phyloP scores from a whole-genome alignment of 2,888 invertebrate genomes.

The Baronia brevicornis region DNA sequence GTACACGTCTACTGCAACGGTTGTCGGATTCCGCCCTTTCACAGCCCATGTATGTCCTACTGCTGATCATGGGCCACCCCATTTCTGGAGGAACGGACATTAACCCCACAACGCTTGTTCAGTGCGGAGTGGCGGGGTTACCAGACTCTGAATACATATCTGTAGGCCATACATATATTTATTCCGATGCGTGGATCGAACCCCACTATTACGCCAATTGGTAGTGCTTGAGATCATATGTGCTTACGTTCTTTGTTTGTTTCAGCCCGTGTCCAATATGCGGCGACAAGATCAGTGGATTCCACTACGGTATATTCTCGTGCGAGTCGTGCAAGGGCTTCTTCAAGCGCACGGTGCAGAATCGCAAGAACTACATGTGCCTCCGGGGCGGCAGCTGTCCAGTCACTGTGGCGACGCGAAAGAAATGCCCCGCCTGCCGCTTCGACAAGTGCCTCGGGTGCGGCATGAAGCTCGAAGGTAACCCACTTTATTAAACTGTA shows the following conservation, averaged over 20 bases:
- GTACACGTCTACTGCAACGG: no score
- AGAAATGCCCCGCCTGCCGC: constrained; percentile 97
- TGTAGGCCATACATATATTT: no score
- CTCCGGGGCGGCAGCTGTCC: constrained; percentile 92
- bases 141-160: no score
- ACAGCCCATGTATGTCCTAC: no score
- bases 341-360: constrained; percentile 98
- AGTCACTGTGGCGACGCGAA: constrained; percentile 93
- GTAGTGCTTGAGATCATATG: no score
- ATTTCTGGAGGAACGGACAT: no score
- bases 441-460: constrained; percentile 96
- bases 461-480: constrained; percentile 97
- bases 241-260: constrained; percentile 11
- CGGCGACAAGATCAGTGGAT: constrained; percentile 96
- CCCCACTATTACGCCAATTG: no score
- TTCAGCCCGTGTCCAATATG: constrained; percentile 94
- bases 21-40: no score
- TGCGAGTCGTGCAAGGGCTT: constrained; percentile 99
- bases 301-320: constrained; percentile 98
- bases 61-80: no score
- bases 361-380: constrained; percentile 97
- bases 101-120: no score
- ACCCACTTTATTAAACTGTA: constrained; percentile 5
- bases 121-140: no score
- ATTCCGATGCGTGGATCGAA: no score